These are phyloP conservation scores for Apamea crenata DNA, from an alignment of 2,888 invertebrate genomes.

Conservation along the genomic window DNA sequence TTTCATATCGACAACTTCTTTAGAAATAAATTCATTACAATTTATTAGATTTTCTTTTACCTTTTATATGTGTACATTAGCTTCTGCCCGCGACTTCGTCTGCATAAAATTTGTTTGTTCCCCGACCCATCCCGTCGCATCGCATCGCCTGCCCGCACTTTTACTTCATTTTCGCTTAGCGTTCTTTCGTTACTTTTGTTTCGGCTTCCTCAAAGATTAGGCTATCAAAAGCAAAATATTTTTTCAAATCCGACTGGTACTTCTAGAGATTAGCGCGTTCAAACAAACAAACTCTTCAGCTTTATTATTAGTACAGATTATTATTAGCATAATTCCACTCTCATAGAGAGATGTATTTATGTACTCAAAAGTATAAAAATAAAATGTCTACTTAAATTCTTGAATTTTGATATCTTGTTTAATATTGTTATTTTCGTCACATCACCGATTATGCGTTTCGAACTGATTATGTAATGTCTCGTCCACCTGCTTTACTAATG, in stretches of 20 bases:
- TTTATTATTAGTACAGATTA: neutral
- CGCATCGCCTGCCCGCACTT: no score
- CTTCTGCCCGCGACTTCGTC: neutral
- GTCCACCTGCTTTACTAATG: slow-evolving; percentile 34
- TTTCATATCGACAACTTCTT: slow-evolving; percentile 29
- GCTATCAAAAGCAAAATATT: neutral
- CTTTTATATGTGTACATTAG: neutral
- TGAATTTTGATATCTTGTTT: slow-evolving; percentile 16
- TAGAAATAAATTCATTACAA: slow-evolving; percentile 12
- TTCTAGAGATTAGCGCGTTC: neutral
- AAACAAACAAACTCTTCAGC: neutral
- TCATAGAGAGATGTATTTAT: neutral
- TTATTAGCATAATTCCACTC: neutral
- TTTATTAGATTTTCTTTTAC: slow-evolving; percentile 4
- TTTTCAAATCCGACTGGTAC: neutral
- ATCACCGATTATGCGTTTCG: slow-evolving; percentile 22
- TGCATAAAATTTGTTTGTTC: neutral
- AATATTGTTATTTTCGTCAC: slow-evolving; percentile 32
- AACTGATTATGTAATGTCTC: slow-evolving; percentile 28
- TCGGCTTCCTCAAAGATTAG: neutral
- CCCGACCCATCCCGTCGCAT: neutral
- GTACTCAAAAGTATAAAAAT: neutral
- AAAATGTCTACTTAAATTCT: neutral
- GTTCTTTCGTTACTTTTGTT: neutral
- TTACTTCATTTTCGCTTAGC: neutral